Conservation (phyloP, 1,140 invertebrate species). For the Achroia grisella region DNA sequence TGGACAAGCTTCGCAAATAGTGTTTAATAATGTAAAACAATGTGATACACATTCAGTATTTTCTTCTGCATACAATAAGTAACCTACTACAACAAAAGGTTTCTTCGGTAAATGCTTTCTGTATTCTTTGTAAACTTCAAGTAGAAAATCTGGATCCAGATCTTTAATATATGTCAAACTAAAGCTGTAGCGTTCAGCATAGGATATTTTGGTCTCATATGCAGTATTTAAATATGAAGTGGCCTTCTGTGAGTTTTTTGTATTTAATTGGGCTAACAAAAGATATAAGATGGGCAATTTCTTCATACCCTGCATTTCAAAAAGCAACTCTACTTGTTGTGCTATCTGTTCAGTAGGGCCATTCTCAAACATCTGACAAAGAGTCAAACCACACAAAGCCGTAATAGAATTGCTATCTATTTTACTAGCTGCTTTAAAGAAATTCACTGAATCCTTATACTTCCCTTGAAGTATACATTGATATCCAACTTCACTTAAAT, state of each 20-base stretch:
- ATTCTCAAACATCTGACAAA: conserved; percentile 83
- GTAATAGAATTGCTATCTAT: conserved; percentile 87
- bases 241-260: conserved; percentile 75
- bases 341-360: conserved; percentile 79
- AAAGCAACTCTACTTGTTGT: conserved; percentile 90
- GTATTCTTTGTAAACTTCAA: conserved; percentile 86
- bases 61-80: conserved; percentile 62
- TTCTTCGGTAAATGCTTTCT: conserved; percentile 82
- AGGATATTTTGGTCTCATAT: conserved; percentile 79
- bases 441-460: conserved; percentile 84
- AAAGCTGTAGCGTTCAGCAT: conserved; percentile 78
- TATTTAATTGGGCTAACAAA: conserved; percentile 80
- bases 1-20: conserved; percentile 86
- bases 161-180: conserved; percentile 83
- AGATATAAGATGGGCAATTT: conserved; percentile 78
- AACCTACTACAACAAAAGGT: conserved; percentile 68
- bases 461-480: conserved; percentile 83
- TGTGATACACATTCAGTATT: conserved; percentile 53
- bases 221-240: conserved; percentile 81
- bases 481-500: conserved; percentile 87
- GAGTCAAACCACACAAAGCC: conserved; percentile 86
- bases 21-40: conserved; percentile 81
- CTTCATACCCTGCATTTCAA: conserved; percentile 84
- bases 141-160: conserved; percentile 90
- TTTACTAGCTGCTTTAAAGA: conserved; percentile 86